phyloP scores from a whole-genome alignment of 1,140 invertebrate species.

The Aphelinus atriplicis region DNA sequence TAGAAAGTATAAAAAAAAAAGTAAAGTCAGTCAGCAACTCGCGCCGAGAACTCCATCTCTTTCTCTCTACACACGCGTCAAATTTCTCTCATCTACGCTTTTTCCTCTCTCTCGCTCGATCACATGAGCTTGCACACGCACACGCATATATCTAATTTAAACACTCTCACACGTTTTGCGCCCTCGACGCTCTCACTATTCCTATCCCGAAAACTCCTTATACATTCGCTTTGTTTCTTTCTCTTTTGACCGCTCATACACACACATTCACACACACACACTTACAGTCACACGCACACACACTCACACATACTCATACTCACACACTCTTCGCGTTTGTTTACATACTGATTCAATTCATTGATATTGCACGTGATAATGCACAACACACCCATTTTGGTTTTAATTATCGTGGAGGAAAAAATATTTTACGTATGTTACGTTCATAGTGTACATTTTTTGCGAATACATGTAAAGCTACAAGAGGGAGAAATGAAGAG shows the following conservation, averaged over 20 bases:
- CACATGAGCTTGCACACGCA: background rate
- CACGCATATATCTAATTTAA: background rate
- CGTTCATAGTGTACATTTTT: constrained; percentile 15
- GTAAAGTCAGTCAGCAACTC: background rate
- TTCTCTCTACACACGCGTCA: background rate
- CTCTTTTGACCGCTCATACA: background rate
- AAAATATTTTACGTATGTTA: background rate
- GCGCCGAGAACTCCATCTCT: too few relatives aligned
- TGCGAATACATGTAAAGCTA: constrained; percentile 11
- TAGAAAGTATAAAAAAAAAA: constrained; percentile 24
- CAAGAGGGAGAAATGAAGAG: constrained; percentile 23
- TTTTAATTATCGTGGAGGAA: background rate
- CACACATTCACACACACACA: too few relatives aligned
- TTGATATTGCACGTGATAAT: constrained; percentile 7
- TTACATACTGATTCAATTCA: background rate
- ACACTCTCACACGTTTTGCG: background rate
- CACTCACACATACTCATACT: too few relatives aligned
- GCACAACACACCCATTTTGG: background rate
- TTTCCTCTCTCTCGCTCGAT: constrained; percentile 9
- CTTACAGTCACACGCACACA: too few relatives aligned
- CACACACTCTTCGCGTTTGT: too few relatives aligned
- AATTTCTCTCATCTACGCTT: constrained; percentile 35
- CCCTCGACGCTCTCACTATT: constrained; percentile 12
- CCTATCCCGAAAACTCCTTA: background rate
- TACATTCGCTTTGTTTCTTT: constrained; percentile 23